Evolutionary conservation across 2,888 invertebrate species (phyloP).

Genomic region (Campopleginae sp.): DNA sequence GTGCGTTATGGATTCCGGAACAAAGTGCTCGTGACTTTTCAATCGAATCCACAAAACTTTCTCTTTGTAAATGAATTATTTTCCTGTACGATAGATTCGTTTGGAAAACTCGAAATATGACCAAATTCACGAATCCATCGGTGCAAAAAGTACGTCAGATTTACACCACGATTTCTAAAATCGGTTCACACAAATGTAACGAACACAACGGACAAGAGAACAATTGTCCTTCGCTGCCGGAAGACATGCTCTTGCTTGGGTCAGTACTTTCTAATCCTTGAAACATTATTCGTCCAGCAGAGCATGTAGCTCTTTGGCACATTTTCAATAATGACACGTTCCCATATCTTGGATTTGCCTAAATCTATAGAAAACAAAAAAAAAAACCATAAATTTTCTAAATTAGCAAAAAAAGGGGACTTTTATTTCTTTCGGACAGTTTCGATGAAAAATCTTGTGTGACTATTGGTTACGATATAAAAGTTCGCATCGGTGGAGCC

Average conservation of each 20-base stretch:
- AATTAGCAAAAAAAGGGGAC: not conserved
- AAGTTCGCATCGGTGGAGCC: too few relatives aligned
- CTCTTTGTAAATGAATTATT: not conserved
- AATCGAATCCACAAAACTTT: not conserved
- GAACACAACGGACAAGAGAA: conserved; percentile 38
- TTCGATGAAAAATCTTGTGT: not conserved
- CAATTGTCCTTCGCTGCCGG: conserved; percentile 52
- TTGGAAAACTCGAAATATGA: conserved; percentile 57
- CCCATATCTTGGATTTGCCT: too few relatives aligned
- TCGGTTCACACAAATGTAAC: conserved; percentile 59
- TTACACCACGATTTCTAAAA: conserved; percentile 66
- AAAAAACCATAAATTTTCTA: too few relatives aligned
- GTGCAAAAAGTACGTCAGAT: conserved; percentile 71
- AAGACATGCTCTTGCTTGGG: conserved; percentile 73
- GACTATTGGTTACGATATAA: not conserved
- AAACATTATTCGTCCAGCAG: conserved; percentile 11
- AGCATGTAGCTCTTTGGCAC: not conserved
- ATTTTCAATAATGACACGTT: not conserved
- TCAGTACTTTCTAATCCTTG: conserved; percentile 68
- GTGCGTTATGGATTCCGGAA: not conserved
- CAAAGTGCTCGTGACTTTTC: not conserved
- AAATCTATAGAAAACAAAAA: not conserved
- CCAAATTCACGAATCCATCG: conserved; percentile 68
- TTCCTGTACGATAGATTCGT: not conserved
- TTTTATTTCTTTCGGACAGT: not conserved